These are phyloP conservation scores for Gymnoscelis rufifasciata DNA, from an alignment of 2,888 invertebrate species.

Conservation along the genomic window DNA sequence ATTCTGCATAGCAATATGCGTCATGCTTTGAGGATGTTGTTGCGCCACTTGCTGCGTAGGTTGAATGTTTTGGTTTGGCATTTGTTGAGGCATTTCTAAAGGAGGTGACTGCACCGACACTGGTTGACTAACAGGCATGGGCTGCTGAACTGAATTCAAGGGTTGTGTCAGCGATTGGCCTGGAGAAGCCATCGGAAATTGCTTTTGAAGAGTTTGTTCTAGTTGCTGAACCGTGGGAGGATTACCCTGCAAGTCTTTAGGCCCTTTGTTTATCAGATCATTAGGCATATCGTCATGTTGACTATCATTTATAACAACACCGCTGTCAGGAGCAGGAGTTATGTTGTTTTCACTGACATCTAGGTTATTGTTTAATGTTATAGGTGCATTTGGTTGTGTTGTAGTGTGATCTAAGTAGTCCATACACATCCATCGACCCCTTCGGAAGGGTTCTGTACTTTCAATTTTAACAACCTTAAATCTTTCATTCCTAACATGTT, in stretches of 20 bases:
- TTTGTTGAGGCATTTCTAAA: constrained; percentile 74
- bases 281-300: constrained; percentile 74
- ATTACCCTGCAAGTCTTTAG: constrained; percentile 72
- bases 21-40: constrained; percentile 76
- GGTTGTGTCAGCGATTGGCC: constrained; percentile 75
- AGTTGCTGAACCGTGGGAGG: constrained; percentile 66
- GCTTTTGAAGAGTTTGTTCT: constrained; percentile 72
- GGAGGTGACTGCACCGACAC: constrained; percentile 75
- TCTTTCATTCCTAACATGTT: constrained; percentile 87
- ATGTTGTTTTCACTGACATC: constrained; percentile 63
- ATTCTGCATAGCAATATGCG: constrained; percentile 73
- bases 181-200: constrained; percentile 75
- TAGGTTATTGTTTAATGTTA: constrained; percentile 70
- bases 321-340: constrained; percentile 72
- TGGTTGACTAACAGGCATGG: constrained; percentile 66
- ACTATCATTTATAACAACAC: constrained; percentile 73
- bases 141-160: constrained; percentile 65
- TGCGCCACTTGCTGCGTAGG: constrained; percentile 64
- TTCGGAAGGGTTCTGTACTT: constrained; percentile 94
- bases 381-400: constrained; percentile 71
- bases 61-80: constrained; percentile 67
- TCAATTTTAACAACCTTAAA: constrained; percentile 98
- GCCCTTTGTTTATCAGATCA: constrained; percentile 70
- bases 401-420: constrained; percentile 93
- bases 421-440: constrained; percentile 96